These are phyloP conservation scores for Akabosia matsudoensis DNA, from an alignment of 1,140 invertebrate species.

Conservation along the genomic window DNA sequence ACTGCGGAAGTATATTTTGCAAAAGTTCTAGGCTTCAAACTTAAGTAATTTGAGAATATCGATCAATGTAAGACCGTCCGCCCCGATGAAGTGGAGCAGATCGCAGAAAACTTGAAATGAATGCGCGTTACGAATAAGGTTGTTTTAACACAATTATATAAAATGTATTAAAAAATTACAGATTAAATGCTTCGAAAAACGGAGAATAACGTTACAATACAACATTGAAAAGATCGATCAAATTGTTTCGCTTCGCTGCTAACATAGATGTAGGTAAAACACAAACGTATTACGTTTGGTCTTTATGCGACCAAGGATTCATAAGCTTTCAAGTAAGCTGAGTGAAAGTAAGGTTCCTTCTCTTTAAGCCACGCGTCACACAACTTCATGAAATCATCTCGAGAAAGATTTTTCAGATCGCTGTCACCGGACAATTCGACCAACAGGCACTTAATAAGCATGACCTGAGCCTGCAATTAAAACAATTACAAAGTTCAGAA, in stretches of 20 bases:
- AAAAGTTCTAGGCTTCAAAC: not conserved
- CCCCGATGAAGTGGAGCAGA: not conserved
- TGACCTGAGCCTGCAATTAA: not conserved
- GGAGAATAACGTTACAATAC: too few relatives aligned
- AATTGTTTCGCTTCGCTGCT: too few relatives aligned
- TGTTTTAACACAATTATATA: not conserved
- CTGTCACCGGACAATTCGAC: not conserved
- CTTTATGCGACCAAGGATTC: not conserved
- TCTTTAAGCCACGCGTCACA: not conserved
- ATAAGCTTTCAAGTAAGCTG: not conserved
- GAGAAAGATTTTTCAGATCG: not conserved
- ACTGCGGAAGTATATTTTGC: not conserved
- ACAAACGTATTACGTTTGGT: not conserved
- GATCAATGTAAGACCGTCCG: slow-evolving; percentile 10
- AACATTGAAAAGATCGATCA: too few relatives aligned
- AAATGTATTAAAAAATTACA: too few relatives aligned
- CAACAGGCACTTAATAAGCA: not conserved
- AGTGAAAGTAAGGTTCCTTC: not conserved
- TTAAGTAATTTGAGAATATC: not conserved
- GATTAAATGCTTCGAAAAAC: too few relatives aligned
- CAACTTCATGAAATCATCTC: not conserved
- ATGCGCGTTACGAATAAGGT: too few relatives aligned
- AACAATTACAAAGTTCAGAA: not conserved
- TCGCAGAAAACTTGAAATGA: too few relatives aligned
- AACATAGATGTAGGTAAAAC: not conserved